These are phyloP conservation scores for Oxyteleia sp. DNA, from an alignment of 2,888 invertebrate genomes.

Conservation along the genomic window DNA sequence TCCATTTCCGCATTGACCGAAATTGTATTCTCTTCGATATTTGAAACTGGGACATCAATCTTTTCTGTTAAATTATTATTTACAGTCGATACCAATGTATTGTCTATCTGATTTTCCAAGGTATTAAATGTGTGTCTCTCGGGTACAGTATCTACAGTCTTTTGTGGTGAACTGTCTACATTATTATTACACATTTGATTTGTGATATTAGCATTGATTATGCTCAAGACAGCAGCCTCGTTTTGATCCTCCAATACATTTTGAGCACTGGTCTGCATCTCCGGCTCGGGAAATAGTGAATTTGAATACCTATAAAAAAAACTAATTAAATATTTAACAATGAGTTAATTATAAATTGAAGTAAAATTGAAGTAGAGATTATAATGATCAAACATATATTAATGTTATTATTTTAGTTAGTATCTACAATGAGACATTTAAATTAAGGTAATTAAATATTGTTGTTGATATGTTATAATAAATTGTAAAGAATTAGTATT, in stretches of 20 bases:
- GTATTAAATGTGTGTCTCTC: not conserved
- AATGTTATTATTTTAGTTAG: no score
- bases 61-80: no score
- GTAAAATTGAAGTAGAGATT: no score
- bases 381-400: no score
- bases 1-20: not conserved
- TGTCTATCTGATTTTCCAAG: constrained; percentile 43
- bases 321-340: no score
- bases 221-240: constrained; percentile 85
- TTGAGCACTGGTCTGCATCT: constrained; percentile 45
- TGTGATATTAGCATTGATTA: constrained; percentile 83
- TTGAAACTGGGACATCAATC: constrained; percentile 25
- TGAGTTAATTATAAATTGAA: no score
- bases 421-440: no score
- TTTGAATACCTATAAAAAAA: constrained; percentile 74
- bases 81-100: no score
- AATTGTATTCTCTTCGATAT: constrained; percentile 19
- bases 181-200: constrained; percentile 57
- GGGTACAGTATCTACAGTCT: not conserved
- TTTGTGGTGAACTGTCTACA: constrained; percentile 7
- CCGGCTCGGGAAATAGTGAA: not conserved
- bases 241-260: constrained; percentile 84
- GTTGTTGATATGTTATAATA: no score
- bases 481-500: no score
- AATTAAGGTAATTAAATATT: no score